Evolutionary conservation across 1,140 invertebrate species (phyloP).

Genomic region (Ceratina calcarata): DNA sequence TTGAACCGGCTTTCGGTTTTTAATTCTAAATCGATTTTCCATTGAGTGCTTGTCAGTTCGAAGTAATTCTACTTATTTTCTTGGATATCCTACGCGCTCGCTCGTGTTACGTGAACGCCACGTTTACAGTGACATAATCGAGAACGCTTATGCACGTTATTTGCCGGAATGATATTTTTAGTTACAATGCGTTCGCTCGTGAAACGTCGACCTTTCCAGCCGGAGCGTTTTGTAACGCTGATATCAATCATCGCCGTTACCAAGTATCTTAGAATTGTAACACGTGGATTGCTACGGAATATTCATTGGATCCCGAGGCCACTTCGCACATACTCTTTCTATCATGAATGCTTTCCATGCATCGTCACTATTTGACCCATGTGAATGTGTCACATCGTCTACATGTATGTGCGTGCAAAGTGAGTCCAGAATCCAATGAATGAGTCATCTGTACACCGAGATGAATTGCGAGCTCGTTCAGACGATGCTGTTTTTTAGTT

Average conservation of each 20-base stretch:
- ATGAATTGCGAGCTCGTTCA: too few species aligned
- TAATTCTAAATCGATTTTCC: too few species aligned
- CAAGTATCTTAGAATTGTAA: not conserved
- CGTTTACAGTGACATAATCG: slow-evolving; percentile 15
- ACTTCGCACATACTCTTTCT: not conserved
- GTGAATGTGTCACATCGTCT: not conserved
- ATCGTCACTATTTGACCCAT: not conserved
- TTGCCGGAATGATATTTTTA: slow-evolving; percentile 31
- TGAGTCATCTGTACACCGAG: too few species aligned
- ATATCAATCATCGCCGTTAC: slow-evolving; percentile 3
- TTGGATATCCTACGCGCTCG: not conserved
- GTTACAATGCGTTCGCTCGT: not conserved
- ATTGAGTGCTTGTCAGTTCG: too few species aligned
- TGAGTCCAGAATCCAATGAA: too few species aligned
- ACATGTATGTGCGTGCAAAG: too few species aligned
- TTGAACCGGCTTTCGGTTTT: too few species aligned
- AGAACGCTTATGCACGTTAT: slow-evolving; percentile 12
- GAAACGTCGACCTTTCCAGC: slow-evolving; percentile 26
- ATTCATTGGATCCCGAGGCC: not conserved
- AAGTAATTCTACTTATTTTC: too few species aligned
- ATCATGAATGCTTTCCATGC: not conserved
- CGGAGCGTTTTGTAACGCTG: not conserved
- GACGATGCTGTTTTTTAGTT: too few species aligned
- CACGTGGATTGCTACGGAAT: not conserved
- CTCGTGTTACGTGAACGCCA: slow-evolving; percentile 16